Base-by-base conservation (phyloP, 2,113 vertebrate species). In the Ceratotherium simum region DNA sequence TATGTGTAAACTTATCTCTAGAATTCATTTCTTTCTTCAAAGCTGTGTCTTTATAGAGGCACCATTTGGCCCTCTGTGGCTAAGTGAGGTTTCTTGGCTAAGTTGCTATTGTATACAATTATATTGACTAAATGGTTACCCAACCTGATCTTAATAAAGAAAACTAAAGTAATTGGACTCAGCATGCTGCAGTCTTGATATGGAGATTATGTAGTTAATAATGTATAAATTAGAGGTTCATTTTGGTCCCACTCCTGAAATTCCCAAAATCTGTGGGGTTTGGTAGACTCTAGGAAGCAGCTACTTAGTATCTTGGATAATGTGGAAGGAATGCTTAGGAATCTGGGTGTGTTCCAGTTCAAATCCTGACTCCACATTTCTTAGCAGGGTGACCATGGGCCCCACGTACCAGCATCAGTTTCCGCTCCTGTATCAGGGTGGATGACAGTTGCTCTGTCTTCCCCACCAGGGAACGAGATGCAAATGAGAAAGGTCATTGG, bases 361-460 rank as follows among this genome's bases (percentile, higher is more conserved):
- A 3, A 18, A 6, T 8, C 27, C 51, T 58, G 56, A 75, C 56
- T 25, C 11, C 1, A 10, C 21, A 11, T n/a, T 36, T 78, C 72
- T 42, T 17, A 20, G 0, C 0, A 9, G 42, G 29, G 21, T 29
- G 60, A 25, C 48, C 48, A 17, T 0, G 4, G 0, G 18, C 58
- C 70, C 48, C 18, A 33, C 46, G 9, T 9, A 8, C 62, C 62
- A 60, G 73, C 36, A 7, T 1, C 21, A 5, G 23, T 54, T 8
- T 78, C 29, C 33, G 9, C 60, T 25, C 62, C 12, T 29, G 16
- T 29, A 11, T 58, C 21, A 5, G 29, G 83, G 36, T 36, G 67
- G 6, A 48, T 9, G 25, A 10, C 6, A 11, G 23, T 3, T 46
- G 23, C 51, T 87, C 3, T 36, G 48, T 31, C 11, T 87, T 62